Evolutionary conservation across 2,113 vertebrate species (phyloP).

Genomic region (Pithys albifrons): DNA sequence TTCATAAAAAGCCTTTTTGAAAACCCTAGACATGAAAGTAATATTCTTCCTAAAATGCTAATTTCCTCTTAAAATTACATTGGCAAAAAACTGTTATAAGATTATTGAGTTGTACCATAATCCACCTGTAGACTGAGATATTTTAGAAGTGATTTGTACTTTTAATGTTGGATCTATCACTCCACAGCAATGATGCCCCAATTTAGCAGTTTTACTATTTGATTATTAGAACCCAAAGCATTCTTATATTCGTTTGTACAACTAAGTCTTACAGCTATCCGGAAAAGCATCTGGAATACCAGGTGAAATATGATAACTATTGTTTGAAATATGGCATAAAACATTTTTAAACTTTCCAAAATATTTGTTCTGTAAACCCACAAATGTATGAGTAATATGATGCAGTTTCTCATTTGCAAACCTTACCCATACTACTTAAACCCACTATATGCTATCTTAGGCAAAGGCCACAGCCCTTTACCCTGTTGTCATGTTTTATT

Average conservation of each 20-base stretch:
- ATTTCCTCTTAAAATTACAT: background rate
- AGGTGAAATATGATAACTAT: background rate
- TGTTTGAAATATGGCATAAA: background rate
- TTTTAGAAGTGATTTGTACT: background rate
- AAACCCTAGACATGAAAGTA: background rate
- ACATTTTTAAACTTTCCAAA: background rate
- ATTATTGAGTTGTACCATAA: background rate
- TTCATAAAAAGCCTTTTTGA: background rate
- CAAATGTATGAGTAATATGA: background rate
- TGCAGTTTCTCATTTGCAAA: background rate
- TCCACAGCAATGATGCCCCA: background rate
- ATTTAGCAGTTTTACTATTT: background rate
- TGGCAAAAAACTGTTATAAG: background rate
- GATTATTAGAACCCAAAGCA: background rate
- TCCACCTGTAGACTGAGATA: fast-evolving
- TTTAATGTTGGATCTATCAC: background rate
- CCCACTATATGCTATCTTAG: background rate
- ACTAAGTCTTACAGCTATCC: background rate
- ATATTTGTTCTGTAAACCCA: background rate
- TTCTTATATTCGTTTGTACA: background rate
- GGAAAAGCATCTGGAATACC: background rate
- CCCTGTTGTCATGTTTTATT: background rate
- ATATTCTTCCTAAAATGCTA: background rate
- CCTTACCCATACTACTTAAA: background rate
- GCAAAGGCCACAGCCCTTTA: background rate